Conservation (phyloP, 2,113 vertebrate genomes). For the cattle (Bos taurus) region DNA sequence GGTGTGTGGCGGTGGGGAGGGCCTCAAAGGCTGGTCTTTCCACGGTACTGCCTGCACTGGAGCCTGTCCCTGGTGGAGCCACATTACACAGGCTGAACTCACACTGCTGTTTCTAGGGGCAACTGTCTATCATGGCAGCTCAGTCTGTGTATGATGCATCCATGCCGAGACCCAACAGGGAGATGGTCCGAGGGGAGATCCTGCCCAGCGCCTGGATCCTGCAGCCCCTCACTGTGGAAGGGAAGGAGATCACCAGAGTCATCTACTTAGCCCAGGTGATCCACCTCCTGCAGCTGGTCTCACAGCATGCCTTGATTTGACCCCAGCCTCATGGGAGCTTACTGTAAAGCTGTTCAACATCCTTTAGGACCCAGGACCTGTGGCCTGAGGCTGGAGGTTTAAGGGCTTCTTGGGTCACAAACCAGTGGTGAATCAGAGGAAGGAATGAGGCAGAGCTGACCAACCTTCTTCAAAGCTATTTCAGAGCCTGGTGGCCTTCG, state of each 20-base stretch:
- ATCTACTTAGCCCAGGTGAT: slow-evolving; percentile 92
- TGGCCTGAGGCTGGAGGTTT: not conserved
- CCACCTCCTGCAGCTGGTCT: not conserved
- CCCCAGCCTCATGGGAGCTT: not conserved
- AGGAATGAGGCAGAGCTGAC: not conserved
- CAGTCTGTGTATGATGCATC: slow-evolving; percentile 94
- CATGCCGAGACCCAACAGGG: slow-evolving; percentile 89
- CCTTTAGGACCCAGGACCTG: not conserved
- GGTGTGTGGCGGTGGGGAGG: not conserved
- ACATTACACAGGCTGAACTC: not conserved
- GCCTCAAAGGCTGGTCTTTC: not conserved
- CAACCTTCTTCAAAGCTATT: not conserved
- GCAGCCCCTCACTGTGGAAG: slow-evolving; percentile 83
- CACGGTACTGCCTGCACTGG: not conserved
- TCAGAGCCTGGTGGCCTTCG: not conserved
- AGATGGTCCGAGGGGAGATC: slow-evolving; percentile 93
- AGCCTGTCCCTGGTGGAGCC: not conserved
- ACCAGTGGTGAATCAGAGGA: not conserved
- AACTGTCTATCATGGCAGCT: slow-evolving; percentile 86
- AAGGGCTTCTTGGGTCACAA: not conserved
- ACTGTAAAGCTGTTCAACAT: not conserved
- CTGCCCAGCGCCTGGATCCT: slow-evolving; percentile 96
- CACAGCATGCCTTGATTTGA: not conserved
- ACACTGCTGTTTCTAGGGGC: slow-evolving; percentile 78
- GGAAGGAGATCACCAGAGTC: slow-evolving; percentile 88